Conservation (phyloP, 2,797 vertebrate genomes). For the Lepus townsendii region DNA sequence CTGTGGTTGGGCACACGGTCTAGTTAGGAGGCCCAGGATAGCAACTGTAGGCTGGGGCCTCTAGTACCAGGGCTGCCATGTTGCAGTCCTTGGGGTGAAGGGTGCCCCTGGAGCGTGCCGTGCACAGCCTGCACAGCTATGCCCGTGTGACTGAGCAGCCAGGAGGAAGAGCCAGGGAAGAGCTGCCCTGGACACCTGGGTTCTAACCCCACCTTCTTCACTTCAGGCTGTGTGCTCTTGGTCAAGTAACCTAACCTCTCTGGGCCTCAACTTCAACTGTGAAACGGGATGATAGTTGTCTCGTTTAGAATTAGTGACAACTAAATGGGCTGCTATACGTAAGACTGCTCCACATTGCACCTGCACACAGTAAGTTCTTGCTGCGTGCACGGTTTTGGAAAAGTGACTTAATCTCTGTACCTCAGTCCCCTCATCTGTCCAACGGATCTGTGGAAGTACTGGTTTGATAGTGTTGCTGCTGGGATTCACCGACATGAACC, state of each 20-base stretch:
- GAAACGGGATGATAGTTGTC: neutral
- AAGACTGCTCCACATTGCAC: neutral
- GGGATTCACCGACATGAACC: neutral
- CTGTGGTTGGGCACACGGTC: neutral
- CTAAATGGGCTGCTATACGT: neutral
- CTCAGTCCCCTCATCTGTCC: neutral
- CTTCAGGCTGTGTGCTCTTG: neutral
- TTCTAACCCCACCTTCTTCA: neutral
- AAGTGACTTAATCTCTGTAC: neutral
- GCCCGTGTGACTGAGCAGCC: neutral
- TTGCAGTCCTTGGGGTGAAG: neutral
- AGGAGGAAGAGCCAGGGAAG: neutral
- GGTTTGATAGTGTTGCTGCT: neutral
- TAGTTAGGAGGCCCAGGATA: slow-evolving; percentile 2
- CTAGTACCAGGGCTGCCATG: neutral
- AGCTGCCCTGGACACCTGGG: neutral
- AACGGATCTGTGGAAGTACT: neutral
- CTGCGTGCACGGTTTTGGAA: neutral
- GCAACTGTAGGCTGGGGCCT: neutral
- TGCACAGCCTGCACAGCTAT: neutral
- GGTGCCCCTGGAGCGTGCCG: neutral
- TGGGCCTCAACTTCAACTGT: neutral
- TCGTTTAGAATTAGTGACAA: neutral
- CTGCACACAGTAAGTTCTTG: neutral
- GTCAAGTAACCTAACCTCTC: neutral